Conservation (phyloP, 2,888 invertebrate genomes). For the Alloplasta piceator region DNA sequence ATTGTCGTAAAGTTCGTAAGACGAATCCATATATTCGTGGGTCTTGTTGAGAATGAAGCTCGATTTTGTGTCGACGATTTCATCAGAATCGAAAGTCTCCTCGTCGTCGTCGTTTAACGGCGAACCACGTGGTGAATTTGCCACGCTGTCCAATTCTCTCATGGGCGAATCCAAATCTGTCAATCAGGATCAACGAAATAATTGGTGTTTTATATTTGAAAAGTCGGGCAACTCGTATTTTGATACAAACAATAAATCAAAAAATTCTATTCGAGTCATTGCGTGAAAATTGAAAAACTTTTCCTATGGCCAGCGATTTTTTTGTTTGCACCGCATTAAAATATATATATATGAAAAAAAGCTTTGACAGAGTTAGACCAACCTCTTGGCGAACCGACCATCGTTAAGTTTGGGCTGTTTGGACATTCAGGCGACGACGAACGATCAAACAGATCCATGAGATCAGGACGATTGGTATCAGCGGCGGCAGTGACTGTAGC, state of each 20-base stretch:
- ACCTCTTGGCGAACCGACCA: constrained; percentile 81
- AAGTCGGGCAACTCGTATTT: too few species aligned
- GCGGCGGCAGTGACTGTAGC: constrained; percentile 75
- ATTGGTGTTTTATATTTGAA: neutral
- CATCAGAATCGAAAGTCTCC: constrained; percentile 79
- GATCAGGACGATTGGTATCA: constrained; percentile 69
- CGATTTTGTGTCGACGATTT: constrained; percentile 76
- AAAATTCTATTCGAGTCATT: neutral
- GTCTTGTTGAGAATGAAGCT: constrained; percentile 79
- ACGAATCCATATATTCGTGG: constrained; percentile 70
- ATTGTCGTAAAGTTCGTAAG: constrained; percentile 44
- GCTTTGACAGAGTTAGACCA: constrained; percentile 25
- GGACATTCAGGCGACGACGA: constrained; percentile 78
- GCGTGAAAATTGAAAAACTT: neutral
- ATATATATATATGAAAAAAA: neutral
- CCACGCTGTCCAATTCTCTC: constrained; percentile 79
- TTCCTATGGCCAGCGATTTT: neutral
- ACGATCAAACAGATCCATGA: constrained; percentile 77
- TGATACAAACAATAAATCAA: neutral
- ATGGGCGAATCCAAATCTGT: constrained; percentile 75
- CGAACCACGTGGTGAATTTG: constrained; percentile 79
- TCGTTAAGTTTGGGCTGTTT: constrained; percentile 79
- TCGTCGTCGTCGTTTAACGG: constrained; percentile 75
- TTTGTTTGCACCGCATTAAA: neutral
- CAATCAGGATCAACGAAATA: neutral